Evolutionary conservation across 2,113 vertebrate species (phyloP).

Genomic region (Henicopernis longicauda): DNA sequence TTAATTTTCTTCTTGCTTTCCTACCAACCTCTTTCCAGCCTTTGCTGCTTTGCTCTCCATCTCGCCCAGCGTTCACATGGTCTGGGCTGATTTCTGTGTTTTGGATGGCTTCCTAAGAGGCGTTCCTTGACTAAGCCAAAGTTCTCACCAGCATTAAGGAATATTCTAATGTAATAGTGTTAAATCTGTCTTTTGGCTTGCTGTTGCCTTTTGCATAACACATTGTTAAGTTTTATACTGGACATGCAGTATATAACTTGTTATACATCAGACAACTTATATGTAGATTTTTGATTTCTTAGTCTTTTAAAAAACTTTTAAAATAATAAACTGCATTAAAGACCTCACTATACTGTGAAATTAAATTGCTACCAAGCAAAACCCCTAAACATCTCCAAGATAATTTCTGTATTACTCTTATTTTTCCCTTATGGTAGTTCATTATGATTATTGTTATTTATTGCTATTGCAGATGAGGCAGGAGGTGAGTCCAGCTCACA

Average conservation of each 20-base stretch:
- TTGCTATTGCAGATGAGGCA: background rate
- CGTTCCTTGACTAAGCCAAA: background rate
- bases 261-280: background rate
- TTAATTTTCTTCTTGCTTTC: background rate
- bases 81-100: background rate
- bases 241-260: background rate
- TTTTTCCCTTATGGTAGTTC: background rate
- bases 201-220: background rate
- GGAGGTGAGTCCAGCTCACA: background rate
- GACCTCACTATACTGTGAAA: background rate
- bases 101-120: background rate
- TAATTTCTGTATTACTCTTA: background rate
- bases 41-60: background rate
- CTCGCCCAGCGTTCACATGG: accelerated
- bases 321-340: background rate
- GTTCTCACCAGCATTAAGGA: background rate
- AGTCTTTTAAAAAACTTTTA: background rate
- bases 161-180: background rate
- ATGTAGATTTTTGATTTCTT: background rate
- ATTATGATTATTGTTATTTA: background rate
- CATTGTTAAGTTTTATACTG: background rate
- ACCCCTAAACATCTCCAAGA: background rate
- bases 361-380: background rate
- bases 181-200: background rate
- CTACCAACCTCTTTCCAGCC: background rate